phyloP scores from a whole-genome alignment of 2,797 vertebrate genomes.

The Artibeus lituratus region DNA sequence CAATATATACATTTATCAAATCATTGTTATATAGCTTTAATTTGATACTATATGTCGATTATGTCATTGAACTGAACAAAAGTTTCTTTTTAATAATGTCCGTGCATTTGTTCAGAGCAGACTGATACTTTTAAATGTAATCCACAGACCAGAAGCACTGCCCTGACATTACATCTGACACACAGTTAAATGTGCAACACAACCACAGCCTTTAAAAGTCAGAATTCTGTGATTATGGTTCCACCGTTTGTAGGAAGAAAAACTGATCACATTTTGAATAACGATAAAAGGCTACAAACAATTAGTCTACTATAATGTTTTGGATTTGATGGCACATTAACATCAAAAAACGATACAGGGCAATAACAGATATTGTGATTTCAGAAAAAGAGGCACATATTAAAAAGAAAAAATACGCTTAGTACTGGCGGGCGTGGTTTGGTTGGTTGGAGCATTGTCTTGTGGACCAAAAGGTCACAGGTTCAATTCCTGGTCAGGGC shows the following conservation, averaged over 20 bases:
- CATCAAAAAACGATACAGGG: not conserved
- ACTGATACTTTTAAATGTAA: constrained; percentile 40
- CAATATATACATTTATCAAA: not conserved
- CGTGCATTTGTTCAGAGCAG: not conserved
- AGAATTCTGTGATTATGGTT: not conserved
- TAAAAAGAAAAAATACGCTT: not conserved
- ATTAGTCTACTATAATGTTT: not conserved
- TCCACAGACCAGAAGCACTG: constrained; percentile 64
- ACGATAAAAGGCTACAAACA: not conserved
- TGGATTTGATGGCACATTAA: not conserved
- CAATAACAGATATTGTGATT: not conserved
- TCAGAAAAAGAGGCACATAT: not conserved
- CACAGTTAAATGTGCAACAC: not conserved
- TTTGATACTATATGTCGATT: not conserved
- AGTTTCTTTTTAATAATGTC: not conserved
- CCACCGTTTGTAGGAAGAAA: not conserved
- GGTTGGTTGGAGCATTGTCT: not conserved
- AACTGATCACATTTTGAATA: not conserved
- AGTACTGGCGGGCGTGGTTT: not conserved
- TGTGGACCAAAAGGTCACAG: not conserved
- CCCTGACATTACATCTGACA: constrained; percentile 57
- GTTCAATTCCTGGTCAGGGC: not conserved
- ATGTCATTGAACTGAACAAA: not conserved
- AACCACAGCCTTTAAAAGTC: constrained; percentile 14
- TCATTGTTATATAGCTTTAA: not conserved